A percentile compares a stretch with the other conserved stretches of the same genome.
Conservation (phyloP, 2,113 vertebrate genomes). For the Chloebia gouldiae region DNA sequence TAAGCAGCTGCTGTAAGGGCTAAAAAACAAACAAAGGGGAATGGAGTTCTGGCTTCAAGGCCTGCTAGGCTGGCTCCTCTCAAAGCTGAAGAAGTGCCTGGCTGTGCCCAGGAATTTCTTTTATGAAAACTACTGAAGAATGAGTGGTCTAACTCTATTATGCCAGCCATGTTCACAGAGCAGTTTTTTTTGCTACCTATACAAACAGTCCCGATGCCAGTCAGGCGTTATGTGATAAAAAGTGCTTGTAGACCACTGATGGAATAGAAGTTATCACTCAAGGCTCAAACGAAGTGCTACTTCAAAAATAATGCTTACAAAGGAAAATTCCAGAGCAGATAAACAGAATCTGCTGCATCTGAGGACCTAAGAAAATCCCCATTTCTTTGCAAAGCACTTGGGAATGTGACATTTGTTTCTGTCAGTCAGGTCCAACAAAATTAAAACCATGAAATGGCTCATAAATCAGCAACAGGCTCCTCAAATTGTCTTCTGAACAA, state of each 20-base stretch:
- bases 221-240: not conserved
- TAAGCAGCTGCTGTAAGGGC: constrained; percentile 6
- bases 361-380: not conserved
- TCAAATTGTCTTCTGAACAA: not conserved
- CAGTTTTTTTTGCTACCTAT: not conserved
- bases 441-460: not conserved
- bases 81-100: not conserved
- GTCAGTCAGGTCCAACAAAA: not conserved
- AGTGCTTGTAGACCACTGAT: not conserved
- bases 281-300: not conserved
- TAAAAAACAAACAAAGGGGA: constrained; percentile 30
- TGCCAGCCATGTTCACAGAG: constrained; percentile 26
- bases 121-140: constrained; percentile 12
- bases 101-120: constrained; percentile 18
- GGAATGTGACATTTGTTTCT: constrained; percentile 37
- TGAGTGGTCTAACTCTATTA: constrained; percentile 2
- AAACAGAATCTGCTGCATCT: not conserved
- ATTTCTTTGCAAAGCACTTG: not conserved
- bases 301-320: not conserved
- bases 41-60: not conserved
- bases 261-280: not conserved
- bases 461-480: not conserved
- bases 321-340: constrained; percentile 3
- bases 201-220: not conserved
- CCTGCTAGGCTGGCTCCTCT: not conserved